Evolutionary conservation across 1,140 invertebrate species (phyloP).

Genomic region (Papilio machaon): DNA sequence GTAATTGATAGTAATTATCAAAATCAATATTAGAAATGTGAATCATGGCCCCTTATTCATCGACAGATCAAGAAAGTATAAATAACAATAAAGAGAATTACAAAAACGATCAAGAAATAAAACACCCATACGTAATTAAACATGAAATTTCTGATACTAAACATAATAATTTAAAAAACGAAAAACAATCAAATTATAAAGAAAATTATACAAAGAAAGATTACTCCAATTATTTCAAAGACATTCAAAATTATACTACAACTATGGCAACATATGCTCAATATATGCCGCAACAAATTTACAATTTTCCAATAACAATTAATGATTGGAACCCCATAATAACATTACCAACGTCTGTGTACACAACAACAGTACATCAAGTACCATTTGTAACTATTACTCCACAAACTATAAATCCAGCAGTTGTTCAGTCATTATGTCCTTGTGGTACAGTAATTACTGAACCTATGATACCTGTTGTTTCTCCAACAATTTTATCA

Average conservation of each 20-base stretch:
- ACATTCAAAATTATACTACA: not conserved
- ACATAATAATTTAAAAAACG: too few relatives aligned
- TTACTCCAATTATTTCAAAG: not conserved
- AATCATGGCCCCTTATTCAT: slow-evolving; percentile 5
- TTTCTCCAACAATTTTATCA: slow-evolving; percentile 35
- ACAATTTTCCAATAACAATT: slow-evolving; percentile 42
- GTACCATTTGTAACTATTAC: slow-evolving; percentile 45
- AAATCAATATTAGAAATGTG: not conserved
- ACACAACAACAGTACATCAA: slow-evolving; percentile 36
- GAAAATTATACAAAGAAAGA: not conserved
- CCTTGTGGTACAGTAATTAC: slow-evolving; percentile 42
- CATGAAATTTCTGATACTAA: not conserved
- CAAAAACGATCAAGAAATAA: not conserved
- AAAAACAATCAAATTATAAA: not conserved
- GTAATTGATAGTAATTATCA: not conserved
- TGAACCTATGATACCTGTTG: slow-evolving; percentile 40
- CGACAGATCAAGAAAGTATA: not conserved
- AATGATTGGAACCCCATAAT: slow-evolving; percentile 47
- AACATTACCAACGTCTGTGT: slow-evolving; percentile 40
- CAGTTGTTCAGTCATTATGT: slow-evolving; percentile 39
- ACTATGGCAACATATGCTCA: slow-evolving; percentile 49
- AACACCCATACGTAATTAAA: not conserved
- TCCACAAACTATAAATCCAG: slow-evolving; percentile 41
- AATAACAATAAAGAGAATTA: not conserved
- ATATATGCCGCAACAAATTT: slow-evolving; percentile 42